Evolutionary conservation across 2,888 invertebrate genomes (phyloP).

Genomic region (Neelides folsomi): DNA sequence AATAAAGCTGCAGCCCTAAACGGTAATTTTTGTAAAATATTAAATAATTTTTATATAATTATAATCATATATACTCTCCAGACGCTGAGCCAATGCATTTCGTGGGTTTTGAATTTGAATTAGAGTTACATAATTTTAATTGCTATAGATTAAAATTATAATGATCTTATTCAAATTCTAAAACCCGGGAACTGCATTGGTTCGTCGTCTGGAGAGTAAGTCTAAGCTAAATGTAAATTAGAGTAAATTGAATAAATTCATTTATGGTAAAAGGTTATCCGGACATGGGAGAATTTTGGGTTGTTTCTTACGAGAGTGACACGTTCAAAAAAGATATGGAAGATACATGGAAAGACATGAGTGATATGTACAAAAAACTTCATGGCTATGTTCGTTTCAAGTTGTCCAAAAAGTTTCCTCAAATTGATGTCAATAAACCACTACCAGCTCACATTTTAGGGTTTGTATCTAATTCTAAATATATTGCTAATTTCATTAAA

Average conservation of each 20-base stretch:
- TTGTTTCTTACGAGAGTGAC: slow-evolving; percentile 59
- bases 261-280: slow-evolving; percentile 81
- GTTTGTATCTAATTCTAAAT: slow-evolving; percentile 34
- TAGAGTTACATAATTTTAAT: too few relatives aligned
- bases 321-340: slow-evolving; percentile 43
- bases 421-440: slow-evolving; percentile 54
- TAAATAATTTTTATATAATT: too few relatives aligned
- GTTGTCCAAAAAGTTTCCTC: slow-evolving; percentile 49
- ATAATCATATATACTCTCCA: too few relatives aligned
- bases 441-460: slow-evolving; percentile 73
- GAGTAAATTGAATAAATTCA: too few relatives aligned
- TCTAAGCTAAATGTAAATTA: too few relatives aligned
- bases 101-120: too few relatives aligned
- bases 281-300: slow-evolving; percentile 78
- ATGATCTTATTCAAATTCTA: too few relatives aligned
- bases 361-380: slow-evolving; percentile 65
- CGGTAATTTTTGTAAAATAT: slow-evolving; percentile 49
- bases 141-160: too few relatives aligned
- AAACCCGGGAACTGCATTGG: too few relatives aligned
- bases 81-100: too few relatives aligned
- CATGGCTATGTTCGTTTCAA: slow-evolving; percentile 66
- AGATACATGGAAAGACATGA: slow-evolving; percentile 48
- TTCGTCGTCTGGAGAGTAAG: too few relatives aligned
- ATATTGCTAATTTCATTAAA: too few relatives aligned
- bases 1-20: slow-evolving; percentile 59